Evolutionary conservation across 2,888 invertebrate genomes (phyloP), one percentile per base, ranked within the genome.

Genomic region (Pseudolycoriella hygida): DNA sequence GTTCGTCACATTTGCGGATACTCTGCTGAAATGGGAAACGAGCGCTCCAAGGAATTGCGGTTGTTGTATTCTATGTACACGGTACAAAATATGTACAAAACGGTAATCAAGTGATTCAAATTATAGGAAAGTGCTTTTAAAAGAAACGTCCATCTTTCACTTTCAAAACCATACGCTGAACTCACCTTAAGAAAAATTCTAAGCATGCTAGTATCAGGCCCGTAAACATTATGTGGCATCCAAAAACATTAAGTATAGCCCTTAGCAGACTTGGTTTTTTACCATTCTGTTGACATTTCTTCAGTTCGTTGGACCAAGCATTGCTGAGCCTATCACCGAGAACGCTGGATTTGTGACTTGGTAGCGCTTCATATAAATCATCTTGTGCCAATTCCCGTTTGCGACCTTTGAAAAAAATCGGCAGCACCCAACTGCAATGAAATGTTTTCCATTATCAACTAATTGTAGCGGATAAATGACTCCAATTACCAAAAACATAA

Each of bases 391-490:
- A 61, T 43, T 78, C 76, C 54, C 82, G 76, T 46, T 68, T 71
- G 54, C 76, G 76, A 1, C 88, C 89, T 57, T 76, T 76, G 53
- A 73, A 76, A 63, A 87, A 87, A 54, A 84, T 66, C 4, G 77
- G 79, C 56, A 83, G 67, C 46, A 84, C 79, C 77, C 86, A 89
- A 64, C 81, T 81, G 57, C 34, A 70, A 64, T 4, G 8, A 4
- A 25, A 8, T 25, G 4, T 25, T 25, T 25, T 25, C 8, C 8
- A 8, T n/a, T n/a, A n/a, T n/a, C n/a, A n/a, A n/a, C n/a, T n/a
- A n/a, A n/a, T n/a, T n/a, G n/a, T n/a, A n/a, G n/a, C n/a, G n/a
- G n/a, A n/a, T n/a, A n/a, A n/a, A n/a, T n/a, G n/a, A n/a, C n/a
- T n/a, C n/a, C n/a, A n/a, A n/a, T 50, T 51, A 64, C 63, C 76